Conservation (phyloP, 2,797 vertebrate species). For the Coregonus ussuriensis region DNA sequence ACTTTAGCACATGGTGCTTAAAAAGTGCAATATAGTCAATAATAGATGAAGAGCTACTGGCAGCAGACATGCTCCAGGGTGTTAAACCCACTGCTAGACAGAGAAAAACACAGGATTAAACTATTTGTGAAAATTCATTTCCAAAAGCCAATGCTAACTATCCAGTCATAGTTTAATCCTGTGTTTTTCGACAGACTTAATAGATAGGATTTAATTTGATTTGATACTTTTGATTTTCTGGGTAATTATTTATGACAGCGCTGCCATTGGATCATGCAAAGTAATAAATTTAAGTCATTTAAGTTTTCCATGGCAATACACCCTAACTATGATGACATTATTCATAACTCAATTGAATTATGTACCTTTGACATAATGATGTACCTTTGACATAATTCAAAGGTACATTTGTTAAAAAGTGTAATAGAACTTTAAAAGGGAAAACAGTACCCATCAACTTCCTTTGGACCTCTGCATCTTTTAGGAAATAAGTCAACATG, state of each 20-base stretch:
- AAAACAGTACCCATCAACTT: background rate
- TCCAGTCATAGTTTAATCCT: no score
- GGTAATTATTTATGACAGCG: background rate
- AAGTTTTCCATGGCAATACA: background rate
- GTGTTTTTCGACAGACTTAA: background rate
- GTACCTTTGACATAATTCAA: background rate
- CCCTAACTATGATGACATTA: background rate
- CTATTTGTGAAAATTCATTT: constrained; percentile 2
- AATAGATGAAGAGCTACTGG: constrained; percentile 37
- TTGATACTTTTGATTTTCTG: background rate
- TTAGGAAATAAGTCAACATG: constrained; percentile 6
- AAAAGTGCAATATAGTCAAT: constrained; percentile 38
- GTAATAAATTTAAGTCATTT: background rate
- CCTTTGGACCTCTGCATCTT: background rate
- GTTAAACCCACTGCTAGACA: constrained; percentile 7
- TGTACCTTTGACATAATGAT: no score
- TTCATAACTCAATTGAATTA: no score
- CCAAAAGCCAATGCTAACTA: background rate
- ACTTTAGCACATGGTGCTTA: constrained; percentile 32
- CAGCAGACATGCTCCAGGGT: constrained; percentile 22
- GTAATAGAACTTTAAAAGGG: background rate
- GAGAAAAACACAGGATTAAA: background rate
- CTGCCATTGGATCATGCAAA: background rate
- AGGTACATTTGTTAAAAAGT: background rate
- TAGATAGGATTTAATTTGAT: background rate